These are phyloP conservation scores for Tretioscincus oriximinensis DNA, from an alignment of 2,113 vertebrate species.

Conservation along the genomic window DNA sequence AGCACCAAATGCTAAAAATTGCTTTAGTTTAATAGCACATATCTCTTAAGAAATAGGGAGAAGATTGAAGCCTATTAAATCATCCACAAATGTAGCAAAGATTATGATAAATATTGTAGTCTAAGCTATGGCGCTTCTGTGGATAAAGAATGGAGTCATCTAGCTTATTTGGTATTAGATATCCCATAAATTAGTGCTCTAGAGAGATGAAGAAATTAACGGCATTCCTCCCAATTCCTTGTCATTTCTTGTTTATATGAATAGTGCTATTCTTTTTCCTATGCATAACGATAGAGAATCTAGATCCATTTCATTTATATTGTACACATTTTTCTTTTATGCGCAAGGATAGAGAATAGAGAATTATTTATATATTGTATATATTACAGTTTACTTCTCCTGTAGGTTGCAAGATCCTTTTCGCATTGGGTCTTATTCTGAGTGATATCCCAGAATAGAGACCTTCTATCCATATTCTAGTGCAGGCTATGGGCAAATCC, in stretches of 20 bases:
- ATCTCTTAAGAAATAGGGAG: slow-evolving; percentile 55
- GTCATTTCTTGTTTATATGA: slow-evolving; percentile 29
- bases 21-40: slow-evolving; percentile 60
- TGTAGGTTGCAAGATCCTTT: too few species aligned
- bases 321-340: too few species aligned
- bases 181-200: slow-evolving; percentile 14
- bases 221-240: slow-evolving; percentile 12
- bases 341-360: too few species aligned
- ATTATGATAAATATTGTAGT: slow-evolving; percentile 58
- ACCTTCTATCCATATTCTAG: too few species aligned
- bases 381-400: too few species aligned
- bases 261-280: neutral
- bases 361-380: too few species aligned
- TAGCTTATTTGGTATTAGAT: slow-evolving; percentile 43
- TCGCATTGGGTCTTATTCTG: too few species aligned
- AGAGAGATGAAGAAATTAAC: slow-evolving; percentile 42
- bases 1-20: slow-evolving; percentile 57
- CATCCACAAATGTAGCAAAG: slow-evolving; percentile 51
- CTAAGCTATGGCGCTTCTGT: slow-evolving; percentile 29
- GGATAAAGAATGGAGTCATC: slow-evolving; percentile 40
- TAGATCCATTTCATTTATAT: neutral
- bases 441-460: too few species aligned
- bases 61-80: slow-evolving; percentile 58
- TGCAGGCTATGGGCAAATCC: too few species aligned
- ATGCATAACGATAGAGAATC: neutral